phyloP scores from a whole-genome alignment of 2,888 invertebrate genomes.

The Cynaeus angustus region DNA sequence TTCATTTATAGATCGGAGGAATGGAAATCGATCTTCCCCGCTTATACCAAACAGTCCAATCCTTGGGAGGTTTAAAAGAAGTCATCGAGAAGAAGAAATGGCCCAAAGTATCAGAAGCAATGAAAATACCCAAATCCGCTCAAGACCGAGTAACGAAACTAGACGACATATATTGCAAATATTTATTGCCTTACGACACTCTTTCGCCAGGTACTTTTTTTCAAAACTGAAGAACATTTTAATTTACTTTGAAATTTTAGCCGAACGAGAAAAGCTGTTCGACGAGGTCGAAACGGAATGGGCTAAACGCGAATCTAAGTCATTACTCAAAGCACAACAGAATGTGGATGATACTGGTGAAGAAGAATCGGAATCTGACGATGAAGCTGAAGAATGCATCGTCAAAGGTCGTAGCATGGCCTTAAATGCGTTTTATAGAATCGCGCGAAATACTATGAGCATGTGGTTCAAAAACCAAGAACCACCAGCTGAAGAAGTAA shows the following conservation, averaged over 20 bases:
- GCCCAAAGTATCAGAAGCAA: conserved; percentile 90
- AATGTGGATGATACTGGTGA: conserved; percentile 67
- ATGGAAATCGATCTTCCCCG: conserved; percentile 93
- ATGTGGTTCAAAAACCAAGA: conserved; percentile 85
- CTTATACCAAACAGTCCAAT: conserved; percentile 88
- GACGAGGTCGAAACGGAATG: conserved; percentile 84
- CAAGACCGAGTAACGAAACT: conserved; percentile 87
- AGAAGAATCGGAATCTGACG: conserved; percentile 67
- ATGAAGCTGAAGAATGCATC: conserved; percentile 84
- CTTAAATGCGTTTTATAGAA: conserved; percentile 85
- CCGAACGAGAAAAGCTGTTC: conserved; percentile 83
- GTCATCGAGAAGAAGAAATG: conserved; percentile 92
- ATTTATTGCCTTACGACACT: conserved; percentile 91
- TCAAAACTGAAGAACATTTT: not conserved
- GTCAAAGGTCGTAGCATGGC: conserved; percentile 87
- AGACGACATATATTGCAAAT: conserved; percentile 93
- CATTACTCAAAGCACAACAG: conserved; percentile 61
- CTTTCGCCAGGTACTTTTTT: conserved; percentile 77
- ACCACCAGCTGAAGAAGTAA: conserved; percentile 78
- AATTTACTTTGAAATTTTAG: conserved; percentile 67
- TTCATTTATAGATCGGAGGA: conserved; percentile 82
- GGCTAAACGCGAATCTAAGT: conserved; percentile 77
- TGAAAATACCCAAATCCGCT: conserved; percentile 87
- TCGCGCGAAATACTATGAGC: conserved; percentile 86
- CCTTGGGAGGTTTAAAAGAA: conserved; percentile 88